These are phyloP conservation scores for Epicauta chinensis DNA, from an alignment of 1,140 invertebrate genomes.

Conservation along the genomic window DNA sequence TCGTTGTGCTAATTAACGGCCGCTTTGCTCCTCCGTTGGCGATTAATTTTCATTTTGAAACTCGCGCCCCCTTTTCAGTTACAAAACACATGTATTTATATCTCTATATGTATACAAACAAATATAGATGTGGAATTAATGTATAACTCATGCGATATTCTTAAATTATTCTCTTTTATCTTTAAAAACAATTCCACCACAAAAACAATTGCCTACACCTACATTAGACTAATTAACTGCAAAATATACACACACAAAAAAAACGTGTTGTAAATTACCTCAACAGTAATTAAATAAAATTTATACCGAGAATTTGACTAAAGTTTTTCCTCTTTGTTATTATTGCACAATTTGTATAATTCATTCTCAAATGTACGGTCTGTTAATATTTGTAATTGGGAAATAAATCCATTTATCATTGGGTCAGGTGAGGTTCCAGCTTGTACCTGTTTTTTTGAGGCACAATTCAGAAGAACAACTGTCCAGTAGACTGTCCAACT, in stretches of 20 bases:
- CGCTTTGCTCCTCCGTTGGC: constrained; percentile 16
- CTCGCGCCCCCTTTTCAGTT: constrained; percentile 5
- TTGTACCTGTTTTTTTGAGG: too few relatives aligned
- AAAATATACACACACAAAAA: constrained; percentile 15
- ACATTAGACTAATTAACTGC: constrained; percentile 20
- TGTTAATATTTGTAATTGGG: too few relatives aligned
- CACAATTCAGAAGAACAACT: too few relatives aligned
- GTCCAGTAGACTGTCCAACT: too few relatives aligned
- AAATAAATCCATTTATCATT: too few relatives aligned
- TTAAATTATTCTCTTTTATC: constrained; percentile 21
- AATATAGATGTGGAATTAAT: constrained; percentile 13
- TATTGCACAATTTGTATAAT: too few relatives aligned
- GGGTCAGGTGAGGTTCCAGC: too few relatives aligned
- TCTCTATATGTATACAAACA: too few relatives aligned
- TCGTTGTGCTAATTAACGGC: constrained; percentile 21
- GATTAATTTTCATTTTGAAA: constrained; percentile 25
- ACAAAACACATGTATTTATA: too few relatives aligned
- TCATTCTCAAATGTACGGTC: too few relatives aligned
- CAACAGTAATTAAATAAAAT: constrained; percentile 16
- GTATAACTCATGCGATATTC: constrained; percentile 18
- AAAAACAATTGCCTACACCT: constrained; percentile 10
- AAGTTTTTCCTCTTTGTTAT: too few relatives aligned
- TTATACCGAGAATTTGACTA: constrained; percentile 1
- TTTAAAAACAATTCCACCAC: constrained; percentile 17
- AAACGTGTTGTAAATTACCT: constrained; percentile 11